These are phyloP conservation scores for Montipora foliosa DNA, from an alignment of 64 coral and sea anemone genomes.

Conservation along the genomic window DNA sequence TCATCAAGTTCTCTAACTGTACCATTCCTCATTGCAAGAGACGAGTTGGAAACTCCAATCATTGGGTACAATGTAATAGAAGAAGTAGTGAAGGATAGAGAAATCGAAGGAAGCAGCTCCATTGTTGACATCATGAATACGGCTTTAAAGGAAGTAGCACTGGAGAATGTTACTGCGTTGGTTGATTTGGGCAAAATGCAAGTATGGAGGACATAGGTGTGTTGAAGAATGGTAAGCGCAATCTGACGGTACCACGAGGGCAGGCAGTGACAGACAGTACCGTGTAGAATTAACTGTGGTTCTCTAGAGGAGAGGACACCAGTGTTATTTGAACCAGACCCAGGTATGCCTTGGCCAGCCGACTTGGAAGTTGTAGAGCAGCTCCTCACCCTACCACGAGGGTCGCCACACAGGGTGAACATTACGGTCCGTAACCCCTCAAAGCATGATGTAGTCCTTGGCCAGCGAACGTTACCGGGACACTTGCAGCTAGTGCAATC, in stretches of 20 bases:
- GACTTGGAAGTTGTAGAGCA: background rate
- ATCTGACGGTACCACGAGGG: too few relatives aligned
- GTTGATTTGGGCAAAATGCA: background rate
- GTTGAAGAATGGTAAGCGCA: background rate
- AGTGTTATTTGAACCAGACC: too few relatives aligned
- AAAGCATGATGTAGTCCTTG: too few relatives aligned
- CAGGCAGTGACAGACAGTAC: background rate
- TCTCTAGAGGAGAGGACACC: background rate
- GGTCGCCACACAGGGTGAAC: too few relatives aligned
- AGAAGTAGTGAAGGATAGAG: conserved; percentile 1
- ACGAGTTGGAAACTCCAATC: background rate
- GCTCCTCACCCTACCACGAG: too few relatives aligned
- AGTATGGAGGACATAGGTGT: background rate
- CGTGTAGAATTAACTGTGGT: background rate
- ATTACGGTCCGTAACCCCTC: too few relatives aligned
- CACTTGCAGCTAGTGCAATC: too few relatives aligned
- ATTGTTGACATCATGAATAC: too few relatives aligned
- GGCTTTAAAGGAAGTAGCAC: too few relatives aligned
- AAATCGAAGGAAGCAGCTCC: background rate
- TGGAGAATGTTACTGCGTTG: background rate
- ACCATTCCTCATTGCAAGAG: conserved; percentile 30
- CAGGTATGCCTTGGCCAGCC: background rate
- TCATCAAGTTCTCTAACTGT: background rate
- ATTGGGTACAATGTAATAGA: conserved; percentile 27
- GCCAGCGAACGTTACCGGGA: too few relatives aligned